Conservation (phyloP, 1,140 invertebrate species). For the Bradysia coprophila region DNA sequence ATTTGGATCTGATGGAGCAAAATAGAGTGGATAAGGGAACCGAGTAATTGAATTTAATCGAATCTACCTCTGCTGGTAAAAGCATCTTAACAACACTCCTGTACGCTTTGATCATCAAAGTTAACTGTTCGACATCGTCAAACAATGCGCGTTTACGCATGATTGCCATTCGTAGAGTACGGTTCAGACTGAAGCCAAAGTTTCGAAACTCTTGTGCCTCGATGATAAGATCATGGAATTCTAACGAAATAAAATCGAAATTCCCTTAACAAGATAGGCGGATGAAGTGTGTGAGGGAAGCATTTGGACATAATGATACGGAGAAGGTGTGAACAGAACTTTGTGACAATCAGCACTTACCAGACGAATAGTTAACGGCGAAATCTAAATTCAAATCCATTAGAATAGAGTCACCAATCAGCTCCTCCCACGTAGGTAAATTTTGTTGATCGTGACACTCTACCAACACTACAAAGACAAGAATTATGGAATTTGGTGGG, state of each 20-base stretch:
- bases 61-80: no score
- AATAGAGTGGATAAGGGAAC: no score
- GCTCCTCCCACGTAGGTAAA: slow-evolving; percentile 40
- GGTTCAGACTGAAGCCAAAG: slow-evolving; percentile 42
- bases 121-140: not conserved
- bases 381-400: slow-evolving; percentile 43
- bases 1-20: no score
- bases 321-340: not conserved
- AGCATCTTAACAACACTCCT: not conserved
- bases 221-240: slow-evolving; percentile 50
- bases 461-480: slow-evolving; percentile 12
- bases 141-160: slow-evolving; percentile 15
- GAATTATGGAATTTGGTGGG: no score
- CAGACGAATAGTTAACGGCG: slow-evolving; percentile 34
- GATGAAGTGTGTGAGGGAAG: no score
- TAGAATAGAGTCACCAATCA: slow-evolving; percentile 39
- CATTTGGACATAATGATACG: not conserved
- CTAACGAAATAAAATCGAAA: slow-evolving; percentile 17
- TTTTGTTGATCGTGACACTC: slow-evolving; percentile 18
- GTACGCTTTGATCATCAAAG: not conserved
- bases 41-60: no score
- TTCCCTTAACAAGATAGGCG: no score
- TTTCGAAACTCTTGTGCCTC: slow-evolving; percentile 59
- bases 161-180: slow-evolving; percentile 18
- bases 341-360: no score